Base-by-base conservation (phyloP, 2,113 vertebrate species). In the Cyprinus carpio region DNA sequence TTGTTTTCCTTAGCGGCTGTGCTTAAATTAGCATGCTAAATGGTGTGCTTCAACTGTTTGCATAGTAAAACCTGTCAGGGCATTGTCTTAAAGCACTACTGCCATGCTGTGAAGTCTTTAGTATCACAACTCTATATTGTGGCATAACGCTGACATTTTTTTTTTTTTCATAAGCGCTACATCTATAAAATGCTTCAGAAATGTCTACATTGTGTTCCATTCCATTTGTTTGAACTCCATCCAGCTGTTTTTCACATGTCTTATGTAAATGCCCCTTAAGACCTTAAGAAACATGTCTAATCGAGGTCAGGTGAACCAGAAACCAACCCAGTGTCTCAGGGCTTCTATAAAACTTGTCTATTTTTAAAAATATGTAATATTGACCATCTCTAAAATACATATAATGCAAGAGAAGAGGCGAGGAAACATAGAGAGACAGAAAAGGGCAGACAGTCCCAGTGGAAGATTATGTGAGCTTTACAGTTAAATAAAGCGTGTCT, bases 401-500 rank as follows among this genome's bases (percentile, higher is more conserved):
- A 23, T 40, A 69, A 43, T 72, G 37, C 37, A 72, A 37, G 34
- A 72, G 34, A 43, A n/a, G 20, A 72, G 37, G 34, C 37, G 2
- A 60, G 4, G 15, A 71, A 20, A 46, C 69, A 69, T 37, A 77
- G 16, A 43, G n/a, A 51, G 83, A 64, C 40, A 51, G 40, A 40
- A 81, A 83, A 85, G 85, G 80, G 64, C 82, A 87, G 62, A 87
- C 85, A 37, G 37, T 51, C 72, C 87, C 85, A 54, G 40, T 72
- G 81, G 82, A 78, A 51, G 74, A 25, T 74, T 31, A 34, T 82
- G 34, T 67, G 60, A 76, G 84, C 54, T 77, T 67, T 82, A 25
- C 46, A 5, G 51, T 78, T 58, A 78, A 78, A 78, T 58, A 78
- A 78, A 78, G 18, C 29, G 1, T 58, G 43, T 71, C 49, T 40